Conservation (phyloP, 2,888 invertebrate genomes). For the Drosophila nr. perissopoda region DNA sequence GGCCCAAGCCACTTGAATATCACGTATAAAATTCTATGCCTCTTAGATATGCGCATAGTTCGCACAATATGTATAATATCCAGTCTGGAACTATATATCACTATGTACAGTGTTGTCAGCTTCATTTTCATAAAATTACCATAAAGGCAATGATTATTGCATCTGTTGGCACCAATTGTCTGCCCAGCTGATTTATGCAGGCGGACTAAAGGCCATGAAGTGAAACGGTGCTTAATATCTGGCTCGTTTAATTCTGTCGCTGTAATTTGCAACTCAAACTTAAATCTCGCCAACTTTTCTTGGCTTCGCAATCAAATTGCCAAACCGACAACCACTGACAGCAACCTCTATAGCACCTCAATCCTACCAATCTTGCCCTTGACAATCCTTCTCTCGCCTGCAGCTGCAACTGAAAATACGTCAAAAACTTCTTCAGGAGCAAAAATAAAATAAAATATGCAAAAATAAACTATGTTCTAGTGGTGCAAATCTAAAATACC, state of each 20-base stretch:
- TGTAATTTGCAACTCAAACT: slow-evolving; percentile 74
- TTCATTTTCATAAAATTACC: slow-evolving; percentile 70
- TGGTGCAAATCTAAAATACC: neutral
- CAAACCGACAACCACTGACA: slow-evolving; percentile 47
- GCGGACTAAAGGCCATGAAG: slow-evolving; percentile 14
- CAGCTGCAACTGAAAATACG: slow-evolving; percentile 54
- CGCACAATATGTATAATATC: neutral
- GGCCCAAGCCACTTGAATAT: slow-evolving; percentile 2
- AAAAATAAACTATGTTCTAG: neutral
- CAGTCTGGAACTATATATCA: slow-evolving; percentile 6
- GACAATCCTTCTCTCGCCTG: slow-evolving; percentile 2
- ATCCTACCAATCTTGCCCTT: neutral
- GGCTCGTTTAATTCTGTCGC: slow-evolving; percentile 56
- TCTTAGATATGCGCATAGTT: slow-evolving; percentile 19
- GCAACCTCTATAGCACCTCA: slow-evolving; percentile 8
- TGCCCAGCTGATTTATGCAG: slow-evolving; percentile 47
- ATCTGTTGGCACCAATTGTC: slow-evolving; percentile 37
- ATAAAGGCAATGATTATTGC: slow-evolving; percentile 61
- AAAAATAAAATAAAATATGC: neutral
- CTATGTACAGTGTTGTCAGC: slow-evolving; percentile 3
- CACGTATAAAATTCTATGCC: neutral
- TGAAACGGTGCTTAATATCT: slow-evolving; percentile 63
- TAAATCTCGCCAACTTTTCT: slow-evolving; percentile 46
- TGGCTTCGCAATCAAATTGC: slow-evolving; percentile 56
- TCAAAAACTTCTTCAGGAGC: slow-evolving; percentile 17